phyloP scores from a whole-genome alignment of 2,797 vertebrate species.

The Borostomias antarcticus region DNA sequence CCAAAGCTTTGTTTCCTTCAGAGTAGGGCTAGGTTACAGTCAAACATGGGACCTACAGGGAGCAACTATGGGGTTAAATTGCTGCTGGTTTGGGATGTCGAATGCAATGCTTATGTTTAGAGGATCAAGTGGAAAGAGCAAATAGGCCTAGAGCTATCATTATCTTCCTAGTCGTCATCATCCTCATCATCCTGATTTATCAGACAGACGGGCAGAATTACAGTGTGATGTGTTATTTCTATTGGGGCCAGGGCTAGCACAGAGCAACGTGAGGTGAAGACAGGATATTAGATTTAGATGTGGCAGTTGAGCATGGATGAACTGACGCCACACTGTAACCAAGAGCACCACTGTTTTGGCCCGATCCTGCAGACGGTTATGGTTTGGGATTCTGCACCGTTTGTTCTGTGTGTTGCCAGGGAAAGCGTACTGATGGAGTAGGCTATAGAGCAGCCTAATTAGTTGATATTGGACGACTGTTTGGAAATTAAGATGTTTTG shows the following conservation, averaged over 20 bases:
- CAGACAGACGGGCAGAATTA: constrained; percentile 62
- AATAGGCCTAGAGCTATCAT: not conserved
- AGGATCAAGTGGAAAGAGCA: too few species aligned
- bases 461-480: too few species aligned
- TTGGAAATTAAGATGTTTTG: too few species aligned
- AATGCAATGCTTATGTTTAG: too few species aligned
- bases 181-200: too few species aligned
- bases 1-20: too few species aligned
- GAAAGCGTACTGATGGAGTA: constrained; percentile 25
- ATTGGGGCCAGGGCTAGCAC: constrained; percentile 54
- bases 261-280: constrained; percentile 62
- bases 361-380: constrained; percentile 10
- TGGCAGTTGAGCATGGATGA: constrained; percentile 62
- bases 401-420: constrained; percentile 49
- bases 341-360: constrained; percentile 49
- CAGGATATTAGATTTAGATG: constrained; percentile 73
- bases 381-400: constrained; percentile 52
- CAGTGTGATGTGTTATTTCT: constrained; percentile 71
- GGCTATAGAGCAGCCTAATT: constrained; percentile 30
- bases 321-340: constrained; percentile 70
- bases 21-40: too few species aligned
- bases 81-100: not conserved
- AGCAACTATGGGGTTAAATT: not conserved
- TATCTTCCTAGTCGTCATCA: too few species aligned
- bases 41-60: too few species aligned